Evolutionary conservation across 1,140 invertebrate genomes (phyloP).

Genomic region (Drosophila lacertosa): DNA sequence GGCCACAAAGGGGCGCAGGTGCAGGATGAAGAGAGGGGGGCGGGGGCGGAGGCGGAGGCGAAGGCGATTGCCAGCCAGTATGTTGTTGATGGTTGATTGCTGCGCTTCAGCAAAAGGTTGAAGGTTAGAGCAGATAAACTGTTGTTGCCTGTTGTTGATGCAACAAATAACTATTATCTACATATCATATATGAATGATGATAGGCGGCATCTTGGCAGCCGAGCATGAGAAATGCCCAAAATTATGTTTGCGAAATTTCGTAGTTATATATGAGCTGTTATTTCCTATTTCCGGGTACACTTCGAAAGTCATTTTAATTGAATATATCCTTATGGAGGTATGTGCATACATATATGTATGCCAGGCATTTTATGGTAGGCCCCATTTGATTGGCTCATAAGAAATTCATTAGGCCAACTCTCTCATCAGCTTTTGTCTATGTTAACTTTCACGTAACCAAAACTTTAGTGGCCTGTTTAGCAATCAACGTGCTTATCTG

Average conservation of each 20-base stretch:
- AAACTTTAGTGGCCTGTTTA: slow-evolving; percentile 22
- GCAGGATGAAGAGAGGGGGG: slow-evolving; percentile 4
- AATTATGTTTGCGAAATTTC: slow-evolving; percentile 12
- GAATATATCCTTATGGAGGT: no score
- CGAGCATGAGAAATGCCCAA: slow-evolving; percentile 51
- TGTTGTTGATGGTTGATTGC: slow-evolving; percentile 57
- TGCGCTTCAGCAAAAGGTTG: slow-evolving; percentile 72
- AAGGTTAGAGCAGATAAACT: slow-evolving; percentile 79
- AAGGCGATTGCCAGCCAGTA: slow-evolving; percentile 30
- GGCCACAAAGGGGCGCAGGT: slow-evolving; percentile 31
- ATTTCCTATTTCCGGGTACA: slow-evolving; percentile 25
- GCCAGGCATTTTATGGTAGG: no score
- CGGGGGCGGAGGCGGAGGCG: slow-evolving; percentile 21
- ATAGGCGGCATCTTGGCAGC: slow-evolving; percentile 28
- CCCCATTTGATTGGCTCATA: slow-evolving; percentile 12
- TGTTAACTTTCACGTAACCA: slow-evolving; percentile 40
- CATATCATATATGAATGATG: slow-evolving; percentile 70
- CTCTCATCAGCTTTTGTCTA: slow-evolving; percentile 8
- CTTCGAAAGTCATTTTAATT: no score
- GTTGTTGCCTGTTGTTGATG: slow-evolving; percentile 23
- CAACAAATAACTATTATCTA: slow-evolving; percentile 73
- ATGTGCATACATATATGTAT: no score
- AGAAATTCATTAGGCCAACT: slow-evolving; percentile 37
- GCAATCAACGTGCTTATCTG: slow-evolving; percentile 62
- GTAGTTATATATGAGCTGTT: neutral